A percentile compares a stretch with the other conserved stretches of the same genome.
These are phyloP conservation scores for Trachelus tabidus DNA, from an alignment of 2,888 invertebrate genomes.

Conservation along the genomic window DNA sequence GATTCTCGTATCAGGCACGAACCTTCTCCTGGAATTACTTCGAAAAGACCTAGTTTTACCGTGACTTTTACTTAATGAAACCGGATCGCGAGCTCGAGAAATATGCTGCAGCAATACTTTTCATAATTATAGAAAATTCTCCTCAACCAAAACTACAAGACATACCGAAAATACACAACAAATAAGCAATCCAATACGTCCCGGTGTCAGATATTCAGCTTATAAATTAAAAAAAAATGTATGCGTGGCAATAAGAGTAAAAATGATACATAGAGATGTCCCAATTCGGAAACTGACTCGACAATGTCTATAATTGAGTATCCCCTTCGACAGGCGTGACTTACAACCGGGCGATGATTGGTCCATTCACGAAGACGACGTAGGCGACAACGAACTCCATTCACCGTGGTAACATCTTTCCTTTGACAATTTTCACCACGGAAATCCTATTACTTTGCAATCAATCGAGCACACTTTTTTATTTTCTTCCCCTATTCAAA, in stretches of 20 bases:
- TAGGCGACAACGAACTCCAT: constrained; percentile 42
- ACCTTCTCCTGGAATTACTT: not conserved
- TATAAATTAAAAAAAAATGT: not conserved
- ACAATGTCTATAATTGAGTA: constrained; percentile 38
- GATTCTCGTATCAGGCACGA: not conserved
- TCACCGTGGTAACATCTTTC: constrained; percentile 22
- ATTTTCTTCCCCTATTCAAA: not conserved
- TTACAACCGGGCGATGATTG: constrained; percentile 34
- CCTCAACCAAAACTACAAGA: not conserved
- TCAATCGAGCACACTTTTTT: not conserved
- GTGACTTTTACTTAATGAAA: not conserved
- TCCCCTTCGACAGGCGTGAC: constrained; percentile 5
- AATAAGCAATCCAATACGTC: not conserved
- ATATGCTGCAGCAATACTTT: not conserved
- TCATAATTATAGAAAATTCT: not conserved
- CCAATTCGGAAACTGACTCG: not conserved
- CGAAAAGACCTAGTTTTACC: not conserved
- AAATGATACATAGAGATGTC: not conserved
- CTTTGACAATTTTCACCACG: not conserved
- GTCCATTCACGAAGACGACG: constrained; percentile 32
- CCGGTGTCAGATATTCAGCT: not conserved
- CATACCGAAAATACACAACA: not conserved
- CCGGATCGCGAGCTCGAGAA: not conserved
- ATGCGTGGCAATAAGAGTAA: not conserved
- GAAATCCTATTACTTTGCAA: not conserved